Evolutionary conservation across 1,140 invertebrate species (phyloP).

Genomic region (Microvelia longipes): DNA sequence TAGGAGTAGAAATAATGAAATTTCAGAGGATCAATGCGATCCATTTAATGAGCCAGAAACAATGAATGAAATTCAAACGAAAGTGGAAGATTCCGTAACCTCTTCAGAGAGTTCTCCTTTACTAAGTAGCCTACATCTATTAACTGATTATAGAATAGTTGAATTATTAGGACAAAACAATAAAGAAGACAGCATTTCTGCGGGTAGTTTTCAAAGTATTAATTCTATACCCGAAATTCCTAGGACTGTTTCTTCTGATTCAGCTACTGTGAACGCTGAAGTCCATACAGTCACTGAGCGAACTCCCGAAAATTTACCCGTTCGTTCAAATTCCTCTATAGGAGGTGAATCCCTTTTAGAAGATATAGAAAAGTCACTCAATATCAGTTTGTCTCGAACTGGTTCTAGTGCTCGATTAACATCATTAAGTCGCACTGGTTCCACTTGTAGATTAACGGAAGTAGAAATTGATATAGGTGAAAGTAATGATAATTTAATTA

Average conservation of each 20-base stretch:
- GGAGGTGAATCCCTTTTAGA: conserved; percentile 17
- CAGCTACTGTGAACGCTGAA: conserved; percentile 18
- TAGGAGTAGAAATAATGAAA: conserved; percentile 2
- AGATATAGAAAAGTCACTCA: conserved; percentile 18
- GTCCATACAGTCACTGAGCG: conserved; percentile 15
- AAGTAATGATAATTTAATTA: neutral
- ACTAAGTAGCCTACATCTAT: conserved; percentile 19
- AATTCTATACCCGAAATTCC: conserved; percentile 6
- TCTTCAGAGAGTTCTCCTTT: conserved; percentile 17
- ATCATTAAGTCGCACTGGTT: conserved; percentile 6
- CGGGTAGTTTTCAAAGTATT: conserved; percentile 16
- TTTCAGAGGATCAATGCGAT: neutral
- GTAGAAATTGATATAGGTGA: conserved; percentile 11
- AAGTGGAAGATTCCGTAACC: conserved; percentile 9
- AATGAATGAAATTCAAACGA: neutral
- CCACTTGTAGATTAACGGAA: conserved; percentile 6
- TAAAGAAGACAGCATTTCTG: conserved; percentile 11
- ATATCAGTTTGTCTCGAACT: conserved; percentile 10
- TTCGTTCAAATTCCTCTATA: conserved; percentile 5
- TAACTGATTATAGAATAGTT: conserved; percentile 17
- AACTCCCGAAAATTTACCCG: conserved; percentile 3
- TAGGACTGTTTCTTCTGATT: conserved; percentile 16
- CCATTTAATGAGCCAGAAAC: neutral
- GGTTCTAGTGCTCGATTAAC: conserved; percentile 4
- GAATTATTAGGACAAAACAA: conserved; percentile 10